Percentiles rank a stretch among this genome's conserved stretches.
Conservation (phyloP, 37 sponge, comb jelly and placozoan species). For the Spongilla lacustris region DNA sequence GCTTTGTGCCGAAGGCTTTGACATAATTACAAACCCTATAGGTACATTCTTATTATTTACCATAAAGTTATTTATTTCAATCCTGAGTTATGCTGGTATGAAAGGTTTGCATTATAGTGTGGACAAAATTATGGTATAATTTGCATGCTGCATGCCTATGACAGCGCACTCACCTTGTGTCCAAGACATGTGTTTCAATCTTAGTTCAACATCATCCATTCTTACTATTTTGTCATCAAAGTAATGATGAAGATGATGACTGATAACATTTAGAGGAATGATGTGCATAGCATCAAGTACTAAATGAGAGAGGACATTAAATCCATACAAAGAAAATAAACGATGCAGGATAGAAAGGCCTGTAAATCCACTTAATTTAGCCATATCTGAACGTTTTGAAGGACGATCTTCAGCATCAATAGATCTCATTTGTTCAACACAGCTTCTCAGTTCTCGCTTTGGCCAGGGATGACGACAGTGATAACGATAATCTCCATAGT, state of each 20-base stretch:
- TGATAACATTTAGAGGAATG: not conserved
- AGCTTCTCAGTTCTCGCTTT: no score
- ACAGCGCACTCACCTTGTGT: no score
- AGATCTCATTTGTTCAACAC: not conserved
- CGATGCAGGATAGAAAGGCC: constrained; percentile 18
- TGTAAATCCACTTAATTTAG: not conserved
- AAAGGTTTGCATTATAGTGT: not conserved
- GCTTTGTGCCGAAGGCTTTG: no score
- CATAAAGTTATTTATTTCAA: no score
- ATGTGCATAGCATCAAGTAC: constrained; percentile 38
- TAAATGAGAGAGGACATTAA: constrained; percentile 3
- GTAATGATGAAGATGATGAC: not conserved
- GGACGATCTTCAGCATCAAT: constrained; percentile 8
- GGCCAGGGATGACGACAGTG: not conserved
- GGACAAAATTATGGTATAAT: not conserved
- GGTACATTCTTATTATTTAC: no score
- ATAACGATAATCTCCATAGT: constrained; percentile 17
- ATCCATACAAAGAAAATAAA: not conserved
- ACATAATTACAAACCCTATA: no score
- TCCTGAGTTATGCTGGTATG: no score
- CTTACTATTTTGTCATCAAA: not conserved
- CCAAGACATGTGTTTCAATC: not conserved
- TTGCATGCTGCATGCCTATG: not conserved
- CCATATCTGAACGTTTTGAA: constrained; percentile 4
- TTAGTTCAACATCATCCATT: constrained; percentile 3